These are phyloP conservation scores for Serrognathus titanus DNA, from an alignment of 2,888 invertebrate species.

Conservation along the genomic window DNA sequence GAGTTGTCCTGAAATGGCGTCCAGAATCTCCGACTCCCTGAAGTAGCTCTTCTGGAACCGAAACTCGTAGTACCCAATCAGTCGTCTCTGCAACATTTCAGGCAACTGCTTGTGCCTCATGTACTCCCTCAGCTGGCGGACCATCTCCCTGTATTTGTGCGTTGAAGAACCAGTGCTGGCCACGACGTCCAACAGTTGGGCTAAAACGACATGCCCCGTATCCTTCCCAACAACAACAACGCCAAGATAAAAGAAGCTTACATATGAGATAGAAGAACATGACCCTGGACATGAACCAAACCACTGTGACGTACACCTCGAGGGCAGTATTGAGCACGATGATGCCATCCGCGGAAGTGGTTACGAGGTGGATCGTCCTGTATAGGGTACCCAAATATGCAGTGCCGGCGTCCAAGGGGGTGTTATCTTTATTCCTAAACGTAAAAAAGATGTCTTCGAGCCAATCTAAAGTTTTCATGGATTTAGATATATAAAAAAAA, in stretches of 20 bases:
- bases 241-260: background rate
- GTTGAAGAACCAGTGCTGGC: constrained; percentile 3
- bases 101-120: constrained; percentile 59
- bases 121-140: constrained; percentile 56
- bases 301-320: background rate
- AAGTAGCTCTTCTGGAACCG: constrained; percentile 58
- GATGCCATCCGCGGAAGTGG: background rate
- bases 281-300: constrained; percentile 7
- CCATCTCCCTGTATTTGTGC: constrained; percentile 52
- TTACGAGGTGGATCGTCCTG: background rate
- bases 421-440: background rate
- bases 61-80: constrained; percentile 58
- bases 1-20: constrained; percentile 54
- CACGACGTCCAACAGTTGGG: constrained; percentile 12
- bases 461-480: too few relatives aligned
- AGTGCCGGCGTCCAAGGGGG: too few relatives aligned
- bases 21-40: constrained; percentile 54
- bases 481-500: too few relatives aligned
- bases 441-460: too few relatives aligned
- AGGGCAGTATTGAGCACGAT: background rate
- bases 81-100: constrained; percentile 51
- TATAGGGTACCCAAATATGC: background rate
- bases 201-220: background rate
- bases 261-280: constrained; percentile 5
- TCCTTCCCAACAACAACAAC: too few relatives aligned